Percentiles rank a stretch among this genome's conserved stretches.
Evolutionary conservation across 92 coral and sea anemone species (phyloP).

Genomic region (Pocillopora meandrina): DNA sequence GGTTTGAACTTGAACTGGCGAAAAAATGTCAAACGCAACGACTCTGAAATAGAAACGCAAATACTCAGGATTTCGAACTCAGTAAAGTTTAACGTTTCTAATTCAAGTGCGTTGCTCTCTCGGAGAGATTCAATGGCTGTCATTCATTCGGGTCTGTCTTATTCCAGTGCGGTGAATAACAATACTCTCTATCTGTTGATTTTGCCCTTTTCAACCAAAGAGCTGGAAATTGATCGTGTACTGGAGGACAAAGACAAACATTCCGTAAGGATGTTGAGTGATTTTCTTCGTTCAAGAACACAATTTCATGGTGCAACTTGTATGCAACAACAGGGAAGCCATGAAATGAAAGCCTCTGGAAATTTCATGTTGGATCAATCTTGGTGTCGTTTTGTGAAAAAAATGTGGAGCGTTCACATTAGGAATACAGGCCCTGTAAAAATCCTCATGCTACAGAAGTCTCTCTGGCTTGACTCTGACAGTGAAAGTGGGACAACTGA

Average conservation of each 20-base stretch:
- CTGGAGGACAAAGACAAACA: neutral
- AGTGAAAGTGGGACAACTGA: neutral
- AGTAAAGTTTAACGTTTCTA: neutral
- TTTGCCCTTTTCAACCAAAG: neutral
- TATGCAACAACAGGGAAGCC: neutral
- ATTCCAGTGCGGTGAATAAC: neutral
- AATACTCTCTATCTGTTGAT: neutral
- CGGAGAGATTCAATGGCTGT: slow-evolving; percentile 2
- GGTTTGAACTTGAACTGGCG: too few species aligned
- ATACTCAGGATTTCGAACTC: too few species aligned
- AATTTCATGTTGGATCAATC: neutral
- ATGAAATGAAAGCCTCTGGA: neutral
- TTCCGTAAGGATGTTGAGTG: slow-evolving; percentile 1
- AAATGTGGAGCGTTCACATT: slow-evolving; percentile 64
- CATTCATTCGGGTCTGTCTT: neutral
- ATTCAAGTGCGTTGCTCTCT: neutral
- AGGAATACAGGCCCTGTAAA: slow-evolving; percentile 38
- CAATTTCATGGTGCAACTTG: slow-evolving; percentile 24
- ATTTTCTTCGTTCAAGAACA: slow-evolving; percentile 7
- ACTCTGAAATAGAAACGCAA: too few species aligned
- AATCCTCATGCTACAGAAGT: neutral
- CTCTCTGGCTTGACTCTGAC: neutral
- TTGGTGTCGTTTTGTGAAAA: slow-evolving; percentile 68
- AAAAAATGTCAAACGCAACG: too few species aligned
- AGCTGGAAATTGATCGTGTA: neutral